Evolutionary conservation across 1,140 invertebrate species (phyloP).

Genomic region (Planococcus citri): DNA sequence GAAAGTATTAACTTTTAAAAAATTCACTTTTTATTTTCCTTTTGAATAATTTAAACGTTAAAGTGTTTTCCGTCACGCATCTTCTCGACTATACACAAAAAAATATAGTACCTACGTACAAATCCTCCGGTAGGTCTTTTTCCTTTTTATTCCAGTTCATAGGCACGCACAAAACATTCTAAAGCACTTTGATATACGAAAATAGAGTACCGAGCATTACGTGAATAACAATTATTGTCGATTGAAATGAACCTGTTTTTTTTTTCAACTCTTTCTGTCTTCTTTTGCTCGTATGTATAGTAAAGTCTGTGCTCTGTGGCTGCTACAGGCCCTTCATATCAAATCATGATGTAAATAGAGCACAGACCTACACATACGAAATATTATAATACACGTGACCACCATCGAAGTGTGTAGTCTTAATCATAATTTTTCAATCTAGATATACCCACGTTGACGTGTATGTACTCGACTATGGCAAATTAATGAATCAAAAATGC

Average conservation of each 20-base stretch:
- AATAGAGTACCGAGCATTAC: slow-evolving; percentile 3
- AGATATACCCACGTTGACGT: too few relatives aligned
- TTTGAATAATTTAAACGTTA: slow-evolving; percentile 8
- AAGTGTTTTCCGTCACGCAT: slow-evolving; percentile 6
- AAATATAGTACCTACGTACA: background rate
- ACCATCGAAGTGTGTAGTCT: too few relatives aligned
- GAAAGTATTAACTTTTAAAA: background rate
- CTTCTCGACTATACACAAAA: background rate
- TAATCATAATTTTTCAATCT: too few relatives aligned
- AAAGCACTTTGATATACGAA: background rate
- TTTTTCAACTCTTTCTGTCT: too few relatives aligned
- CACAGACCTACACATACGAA: too few relatives aligned
- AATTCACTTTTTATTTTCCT: background rate
- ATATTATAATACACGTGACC: too few relatives aligned
- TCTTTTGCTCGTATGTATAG: too few relatives aligned
- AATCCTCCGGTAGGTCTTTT: background rate
- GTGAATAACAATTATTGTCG: background rate
- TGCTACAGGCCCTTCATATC: background rate
- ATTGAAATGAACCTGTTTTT: background rate
- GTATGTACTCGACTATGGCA: too few relatives aligned
- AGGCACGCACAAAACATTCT: background rate
- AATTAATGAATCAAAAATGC: too few relatives aligned
- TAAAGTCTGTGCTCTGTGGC: background rate
- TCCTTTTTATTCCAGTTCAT: background rate
- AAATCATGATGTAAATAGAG: too few relatives aligned